Evolutionary conservation across 2,113 vertebrate genomes (phyloP), one percentile per base, ranked within the genome.

Genomic region (Halichoeres trimaculatus): DNA sequence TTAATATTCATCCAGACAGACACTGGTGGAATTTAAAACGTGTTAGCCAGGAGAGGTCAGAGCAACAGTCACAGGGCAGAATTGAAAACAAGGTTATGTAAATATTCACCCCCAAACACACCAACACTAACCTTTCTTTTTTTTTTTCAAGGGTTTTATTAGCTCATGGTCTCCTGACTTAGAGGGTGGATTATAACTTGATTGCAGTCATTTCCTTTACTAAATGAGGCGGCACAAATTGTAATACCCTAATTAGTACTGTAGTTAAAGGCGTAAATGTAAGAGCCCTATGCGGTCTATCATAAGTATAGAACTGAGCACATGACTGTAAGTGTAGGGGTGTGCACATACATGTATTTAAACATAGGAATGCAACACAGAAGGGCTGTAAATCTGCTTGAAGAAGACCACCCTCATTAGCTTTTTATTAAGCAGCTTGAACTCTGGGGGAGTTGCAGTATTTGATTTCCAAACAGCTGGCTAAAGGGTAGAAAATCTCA

Each of bases 171-270:
- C 66, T 70, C 70, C 61, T 69, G 67, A 78, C 41, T 86, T 61
- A 40, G 55, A 75, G 73, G 79, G 70, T 74, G 80, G 69, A 85
- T 85, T 77, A 79, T 51, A 65, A 38, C 54, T 76, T 74, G 62
- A 90, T 84, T 88, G 83, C 80, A 79, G 85, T 82, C 30, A 91
- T 90, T 90, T 91, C 86, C 64, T 68, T 76, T 59, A 73, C 12
- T 35, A 80, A 88, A 87, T 89, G 89, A 91, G 80, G 76, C 65
- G 16, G 84, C 50, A 91, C 72, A 80, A 87, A 90, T 69, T 76
- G 69, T 80, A 81, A 87, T 81, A 73, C 50, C 30, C 66, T 83
- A 85, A 91, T 88, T 78, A 83, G 73, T 74, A 82, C 76, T 85
- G 55, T 53, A 67, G 20, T 54, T 22, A 64, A 79, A 56, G 77